Base-by-base conservation (phyloP, 2,797 vertebrate genomes). In the Okamejei kenojei region DNA sequence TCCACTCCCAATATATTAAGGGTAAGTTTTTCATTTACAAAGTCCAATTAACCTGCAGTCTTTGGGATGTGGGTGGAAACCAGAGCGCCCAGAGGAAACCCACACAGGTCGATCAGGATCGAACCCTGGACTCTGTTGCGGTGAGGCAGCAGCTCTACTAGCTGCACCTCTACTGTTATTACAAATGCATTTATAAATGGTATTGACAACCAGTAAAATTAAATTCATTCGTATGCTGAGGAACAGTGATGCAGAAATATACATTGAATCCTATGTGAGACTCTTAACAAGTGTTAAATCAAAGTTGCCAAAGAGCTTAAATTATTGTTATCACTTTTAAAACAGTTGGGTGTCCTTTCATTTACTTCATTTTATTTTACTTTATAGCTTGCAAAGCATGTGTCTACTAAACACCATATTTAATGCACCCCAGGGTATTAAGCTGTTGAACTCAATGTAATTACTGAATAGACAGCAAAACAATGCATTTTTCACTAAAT, bases 401-500 rank as follows among this genome's bases (percentile, higher is more conserved):
- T 15, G 10, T n/a, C 23, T 54, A 73, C 9, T 5, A 29, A 73
- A 17, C 1, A 74, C 9, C 19, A 76, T 58, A 76, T 76, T 54
- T 74, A 54, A 45, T 74, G 21, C 23, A 29, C 68, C 35, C 88
- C 11, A 2, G 71, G 71, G 35, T 23, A 35, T 45, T 73, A 35
- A 23, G 32, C 65, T 90, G 19, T 45, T 90, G 21, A 45, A 73
- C 26, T 54, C 68, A 54, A 91, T 73, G 23, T 54, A 54, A 74
- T 74, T 92, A 17, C 7, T 7, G 54, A 15, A 74, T 5, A 54
- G 71, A 68, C 61, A 88, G 61, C 17, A 21, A 68, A 88, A 35
- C 63, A 88, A 88, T 88, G n/a, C n/a, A 68, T 68, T 68, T 88
- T 88, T 88, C 61, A 88, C 65, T 21, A 88, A 88, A 17, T 35